Evolutionary conservation across 2,888 invertebrate species (phyloP).

Genomic region (Epinotia demarniana): DNA sequence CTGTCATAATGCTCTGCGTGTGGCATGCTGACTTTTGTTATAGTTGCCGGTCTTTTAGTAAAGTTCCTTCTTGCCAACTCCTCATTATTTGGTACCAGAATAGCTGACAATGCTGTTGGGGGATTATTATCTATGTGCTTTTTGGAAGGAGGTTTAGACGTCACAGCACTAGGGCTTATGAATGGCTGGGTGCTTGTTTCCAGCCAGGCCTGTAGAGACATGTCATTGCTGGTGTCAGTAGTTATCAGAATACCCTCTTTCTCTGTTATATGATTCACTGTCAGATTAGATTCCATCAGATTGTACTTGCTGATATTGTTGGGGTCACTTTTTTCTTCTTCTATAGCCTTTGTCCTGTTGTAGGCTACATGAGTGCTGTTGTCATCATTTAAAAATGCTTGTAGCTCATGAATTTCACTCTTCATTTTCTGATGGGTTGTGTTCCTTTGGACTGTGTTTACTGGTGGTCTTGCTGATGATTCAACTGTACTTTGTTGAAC

Average conservation of each 20-base stretch:
- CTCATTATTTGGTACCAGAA: constrained; percentile 85
- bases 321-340: constrained; percentile 73
- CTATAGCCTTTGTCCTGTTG: constrained; percentile 76
- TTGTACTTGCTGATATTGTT: constrained; percentile 74
- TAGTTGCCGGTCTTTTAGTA: constrained; percentile 73
- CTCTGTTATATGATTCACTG: constrained; percentile 76
- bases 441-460: constrained; percentile 62
- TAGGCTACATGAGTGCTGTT: constrained; percentile 76
- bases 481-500: constrained; percentile 57
- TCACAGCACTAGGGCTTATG: constrained; percentile 58
- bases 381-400: constrained; percentile 73
- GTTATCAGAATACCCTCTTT: constrained; percentile 76
- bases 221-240: constrained; percentile 77
- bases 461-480: constrained; percentile 61
- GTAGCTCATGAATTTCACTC: constrained; percentile 77
- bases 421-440: constrained; percentile 73
- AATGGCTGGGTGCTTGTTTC: constrained; percentile 71
- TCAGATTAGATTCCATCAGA: constrained; percentile 77
- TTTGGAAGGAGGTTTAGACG: constrained; percentile 65
- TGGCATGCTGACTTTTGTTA: constrained; percentile 77
- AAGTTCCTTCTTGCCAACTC: constrained; percentile 65
- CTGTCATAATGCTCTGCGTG: constrained; percentile 68
- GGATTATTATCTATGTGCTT: constrained; percentile 66
- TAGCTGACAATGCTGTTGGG: constrained; percentile 85
- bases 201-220: constrained; percentile 74